Evolutionary conservation across 2,888 invertebrate species (phyloP).

Genomic region (Sthenelais limicola): DNA sequence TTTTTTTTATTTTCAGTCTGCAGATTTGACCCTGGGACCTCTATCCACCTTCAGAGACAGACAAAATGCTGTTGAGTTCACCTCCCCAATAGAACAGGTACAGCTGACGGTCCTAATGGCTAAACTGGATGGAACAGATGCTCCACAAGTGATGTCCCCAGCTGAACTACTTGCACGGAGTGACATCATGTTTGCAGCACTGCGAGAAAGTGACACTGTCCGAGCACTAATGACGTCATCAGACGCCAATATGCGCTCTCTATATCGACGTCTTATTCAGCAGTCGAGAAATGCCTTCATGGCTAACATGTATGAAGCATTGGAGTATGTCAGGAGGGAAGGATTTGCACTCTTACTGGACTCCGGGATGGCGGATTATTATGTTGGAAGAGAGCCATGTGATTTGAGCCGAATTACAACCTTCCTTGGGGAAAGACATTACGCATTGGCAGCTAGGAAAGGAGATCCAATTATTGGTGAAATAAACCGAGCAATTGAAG

Average conservation of each 20-base stretch:
- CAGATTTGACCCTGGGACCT: slow-evolving; percentile 43
- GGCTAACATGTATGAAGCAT: slow-evolving; percentile 42
- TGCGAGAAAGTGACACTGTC: slow-evolving; percentile 23
- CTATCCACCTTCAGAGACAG: slow-evolving; percentile 18
- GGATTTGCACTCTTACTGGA: slow-evolving; percentile 34
- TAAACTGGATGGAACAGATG: no score
- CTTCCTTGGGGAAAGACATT: slow-evolving; percentile 28
- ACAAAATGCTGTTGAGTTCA: slow-evolving; percentile 36
- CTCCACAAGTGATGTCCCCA: not conserved
- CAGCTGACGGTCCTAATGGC: slow-evolving; percentile 10
- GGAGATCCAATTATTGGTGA: slow-evolving; percentile 5
- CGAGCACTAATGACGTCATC: slow-evolving; percentile 16
- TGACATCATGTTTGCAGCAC: slow-evolving; percentile 16
- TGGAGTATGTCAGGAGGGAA: slow-evolving; percentile 32
- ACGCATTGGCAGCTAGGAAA: slow-evolving; percentile 38
- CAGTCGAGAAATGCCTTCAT: slow-evolving; percentile 28
- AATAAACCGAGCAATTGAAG: slow-evolving; percentile 31
- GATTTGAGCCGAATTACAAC: slow-evolving; percentile 28
- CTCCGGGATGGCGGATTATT: slow-evolving; percentile 37
- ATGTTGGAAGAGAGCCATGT: slow-evolving; percentile 42
- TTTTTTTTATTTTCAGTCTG: slow-evolving; percentile 29
- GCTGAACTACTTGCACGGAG: slow-evolving; percentile 31
- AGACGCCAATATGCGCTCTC: slow-evolving; percentile 18
- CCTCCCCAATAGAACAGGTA: slow-evolving; percentile 16
- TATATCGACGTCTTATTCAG: slow-evolving; percentile 22